phyloP scores from a whole-genome alignment of 2,113 vertebrate species.

The Rhinopithecus roxellana region DNA sequence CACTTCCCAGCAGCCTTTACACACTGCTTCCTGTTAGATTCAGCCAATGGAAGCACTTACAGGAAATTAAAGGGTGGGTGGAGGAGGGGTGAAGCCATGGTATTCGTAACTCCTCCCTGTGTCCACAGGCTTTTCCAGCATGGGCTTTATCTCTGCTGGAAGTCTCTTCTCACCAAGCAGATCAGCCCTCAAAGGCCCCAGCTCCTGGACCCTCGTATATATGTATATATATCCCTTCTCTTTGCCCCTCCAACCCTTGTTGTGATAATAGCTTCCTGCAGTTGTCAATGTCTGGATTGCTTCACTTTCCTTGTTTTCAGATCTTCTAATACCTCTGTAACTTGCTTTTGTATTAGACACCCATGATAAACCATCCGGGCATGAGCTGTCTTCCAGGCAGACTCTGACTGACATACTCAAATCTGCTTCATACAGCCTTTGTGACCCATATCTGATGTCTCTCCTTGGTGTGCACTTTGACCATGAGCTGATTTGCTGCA shows the following conservation, averaged over 20 bases:
- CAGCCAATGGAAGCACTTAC: neutral
- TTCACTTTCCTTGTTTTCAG: neutral
- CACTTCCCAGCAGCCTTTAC: neutral
- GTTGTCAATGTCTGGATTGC: neutral
- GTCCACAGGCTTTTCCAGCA: neutral
- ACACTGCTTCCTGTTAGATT: neutral
- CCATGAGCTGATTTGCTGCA: neutral
- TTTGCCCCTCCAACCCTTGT: neutral
- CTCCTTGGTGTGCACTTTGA: neutral
- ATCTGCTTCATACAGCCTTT: rapidly evolving
- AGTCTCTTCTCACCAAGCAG: neutral
- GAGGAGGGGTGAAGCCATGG: neutral
- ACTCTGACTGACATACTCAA: neutral
- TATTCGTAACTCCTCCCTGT: neutral
- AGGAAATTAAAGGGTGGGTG: too few species aligned
- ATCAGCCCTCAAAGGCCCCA: neutral
- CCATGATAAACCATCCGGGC: neutral
- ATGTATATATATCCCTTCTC: rapidly evolving
- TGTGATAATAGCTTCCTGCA: too few species aligned
- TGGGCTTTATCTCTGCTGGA: neutral
- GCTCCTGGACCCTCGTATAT: too few species aligned
- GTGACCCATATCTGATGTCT: neutral
- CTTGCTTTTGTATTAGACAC: neutral
- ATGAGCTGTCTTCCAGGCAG: neutral
- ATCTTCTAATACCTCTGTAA: neutral